Evolutionary conservation across 2,113 vertebrate species (phyloP), one percentile per base, ranked within the genome.

Genomic region (Capreolus pygargus): DNA sequence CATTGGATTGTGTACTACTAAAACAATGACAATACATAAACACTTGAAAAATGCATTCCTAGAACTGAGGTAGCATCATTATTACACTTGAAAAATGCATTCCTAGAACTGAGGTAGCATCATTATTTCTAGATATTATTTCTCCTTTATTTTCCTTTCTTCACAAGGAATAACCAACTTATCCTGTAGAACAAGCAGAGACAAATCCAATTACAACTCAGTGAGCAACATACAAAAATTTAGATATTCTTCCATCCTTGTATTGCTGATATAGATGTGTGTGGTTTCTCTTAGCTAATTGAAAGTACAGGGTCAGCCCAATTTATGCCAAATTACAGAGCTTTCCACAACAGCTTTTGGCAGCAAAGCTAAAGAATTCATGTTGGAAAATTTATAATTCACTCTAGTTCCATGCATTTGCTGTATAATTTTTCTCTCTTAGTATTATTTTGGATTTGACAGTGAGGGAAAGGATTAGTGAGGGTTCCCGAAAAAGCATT

Each of bases 361-460:
- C 27, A 97, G 39, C 36, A 93, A 74, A 50, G 79, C 87, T n/a
- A 16, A 74, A 94, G 45, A 92, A 91, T 84, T 39, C n/a, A 61
- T 55, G 47, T 6, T 93, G 11, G 39, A 93, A 98, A 96, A 96
- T 89, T 74, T 95, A 55, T 95, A 91, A 97, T 90, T 96, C 58
- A 76, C 23, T 57, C 14, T 19, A 92, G 39, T 28, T 81, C 2
- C 15, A 12, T 58, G n/a, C 9, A 78, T 17, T 11, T 76, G 10
- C 74, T 95, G 61, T 14, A n/a, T 60, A n/a, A 45, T 76, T 91
- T 89, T 88, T 96, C 55, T 82, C 28, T 39, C 52, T 33, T 43
- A 27, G 33, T 61, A 82, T 86, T 89, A 58, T 94, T 92, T 91
- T 81, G 28, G 5, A 12, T 89, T 79, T 86, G 39, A 78, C 45